phyloP scores from a whole-genome alignment of 1,140 invertebrate species.

The Brachionus plicatilis region DNA sequence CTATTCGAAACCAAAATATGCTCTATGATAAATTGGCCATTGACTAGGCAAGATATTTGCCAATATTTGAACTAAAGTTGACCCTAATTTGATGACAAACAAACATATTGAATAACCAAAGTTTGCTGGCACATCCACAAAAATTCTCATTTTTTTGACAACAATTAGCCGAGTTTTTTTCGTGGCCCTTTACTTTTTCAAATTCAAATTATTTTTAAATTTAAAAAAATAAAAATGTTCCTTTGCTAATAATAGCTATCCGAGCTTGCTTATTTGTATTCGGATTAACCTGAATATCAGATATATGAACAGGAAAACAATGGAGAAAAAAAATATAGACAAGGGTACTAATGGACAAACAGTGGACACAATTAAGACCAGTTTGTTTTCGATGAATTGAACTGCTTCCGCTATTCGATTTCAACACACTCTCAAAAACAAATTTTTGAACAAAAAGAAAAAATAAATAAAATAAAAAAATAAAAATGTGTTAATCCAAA shows the following conservation, averaged over 20 bases:
- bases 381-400: background rate
- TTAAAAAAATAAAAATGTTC: background rate
- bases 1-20: background rate
- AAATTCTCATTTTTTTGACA: too few species aligned
- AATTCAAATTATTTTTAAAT: background rate
- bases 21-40: background rate
- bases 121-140: background rate
- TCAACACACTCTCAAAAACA: background rate
- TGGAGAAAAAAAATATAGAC: background rate
- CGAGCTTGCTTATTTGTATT: background rate
- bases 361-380: background rate
- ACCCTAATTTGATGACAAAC: background rate
- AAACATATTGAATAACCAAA: background rate
- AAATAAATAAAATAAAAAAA: background rate
- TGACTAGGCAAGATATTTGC: background rate
- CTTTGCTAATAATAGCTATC: background rate
- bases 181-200: background rate
- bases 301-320: background rate
- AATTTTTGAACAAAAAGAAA: background rate
- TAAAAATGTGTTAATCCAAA: conserved; percentile 26
- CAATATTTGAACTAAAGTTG: background rate
- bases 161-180: background rate
- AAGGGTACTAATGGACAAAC: background rate
- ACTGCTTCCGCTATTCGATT: background rate
- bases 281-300: conserved; percentile 31